Conservation (phyloP, 92 coral and sea anemone genomes). For the Palythoa caribaeorum region DNA sequence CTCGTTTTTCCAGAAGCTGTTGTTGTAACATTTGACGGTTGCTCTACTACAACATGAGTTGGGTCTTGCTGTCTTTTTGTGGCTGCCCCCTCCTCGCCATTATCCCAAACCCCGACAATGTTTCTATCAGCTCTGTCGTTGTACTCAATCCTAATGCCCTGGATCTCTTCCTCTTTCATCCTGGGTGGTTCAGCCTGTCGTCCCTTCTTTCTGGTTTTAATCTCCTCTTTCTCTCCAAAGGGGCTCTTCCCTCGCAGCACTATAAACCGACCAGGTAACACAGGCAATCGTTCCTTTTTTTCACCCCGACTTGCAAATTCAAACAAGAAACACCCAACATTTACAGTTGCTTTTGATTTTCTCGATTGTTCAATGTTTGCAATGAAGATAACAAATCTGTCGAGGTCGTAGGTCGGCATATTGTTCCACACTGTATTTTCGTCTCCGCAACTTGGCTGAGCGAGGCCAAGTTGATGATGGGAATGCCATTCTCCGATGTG, state of each 20-base stretch:
- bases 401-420: constrained; percentile 73
- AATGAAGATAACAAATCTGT: constrained; percentile 79
- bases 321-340: constrained; percentile 74
- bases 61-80: neutral
- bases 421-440: constrained; percentile 90
- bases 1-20: neutral
- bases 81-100: neutral
- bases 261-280: constrained; percentile 48
- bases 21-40: neutral
- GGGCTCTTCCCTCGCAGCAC: constrained; percentile 47
- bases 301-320: constrained; percentile 49
- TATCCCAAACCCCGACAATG: neutral
- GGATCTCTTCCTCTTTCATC: neutral
- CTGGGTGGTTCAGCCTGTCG: neutral
- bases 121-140: neutral
- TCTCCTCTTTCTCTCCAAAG: constrained; percentile 10
- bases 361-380: constrained; percentile 61
- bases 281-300: constrained; percentile 42
- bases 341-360: neutral
- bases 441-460: constrained; percentile 88
- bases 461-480: constrained; percentile 79
- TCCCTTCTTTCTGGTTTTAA: neutral
- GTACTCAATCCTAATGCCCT: neutral
- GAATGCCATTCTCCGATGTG: constrained; percentile 99
- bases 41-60: neutral